Evolutionary conservation across 2,797 vertebrate genomes (phyloP).

Genomic region (Echiichthys vipera): DNA sequence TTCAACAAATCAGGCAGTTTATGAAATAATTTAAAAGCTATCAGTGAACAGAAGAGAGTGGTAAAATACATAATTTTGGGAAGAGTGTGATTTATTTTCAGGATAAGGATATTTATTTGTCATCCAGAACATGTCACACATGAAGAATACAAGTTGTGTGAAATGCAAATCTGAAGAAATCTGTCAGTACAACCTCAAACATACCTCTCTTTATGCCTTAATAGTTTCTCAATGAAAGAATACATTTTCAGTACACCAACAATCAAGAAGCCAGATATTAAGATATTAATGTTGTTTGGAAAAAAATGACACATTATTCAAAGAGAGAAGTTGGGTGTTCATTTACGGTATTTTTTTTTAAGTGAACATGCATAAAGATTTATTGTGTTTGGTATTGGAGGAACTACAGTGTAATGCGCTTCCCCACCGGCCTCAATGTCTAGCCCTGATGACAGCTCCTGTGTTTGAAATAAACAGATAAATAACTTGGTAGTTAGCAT

Average conservation of each 20-base stretch:
- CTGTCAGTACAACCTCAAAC: background rate
- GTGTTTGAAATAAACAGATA: background rate
- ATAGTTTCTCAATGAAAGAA: background rate
- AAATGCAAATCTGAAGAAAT: background rate
- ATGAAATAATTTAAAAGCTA: too few species aligned
- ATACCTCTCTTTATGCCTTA: background rate
- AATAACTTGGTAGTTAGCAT: background rate
- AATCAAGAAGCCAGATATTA: background rate
- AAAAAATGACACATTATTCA: background rate
- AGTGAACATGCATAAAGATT: too few species aligned
- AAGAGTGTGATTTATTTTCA: background rate
- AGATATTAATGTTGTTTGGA: background rate
- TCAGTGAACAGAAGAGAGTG: background rate
- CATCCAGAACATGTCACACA: too few species aligned
- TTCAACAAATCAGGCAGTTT: background rate
- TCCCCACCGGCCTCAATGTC: background rate
- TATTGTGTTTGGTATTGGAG: background rate
- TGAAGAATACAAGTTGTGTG: too few species aligned
- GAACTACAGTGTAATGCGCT: background rate
- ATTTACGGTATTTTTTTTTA: background rate
- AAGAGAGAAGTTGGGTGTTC: background rate
- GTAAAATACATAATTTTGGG: background rate
- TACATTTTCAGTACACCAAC: background rate
- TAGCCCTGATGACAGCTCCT: background rate
- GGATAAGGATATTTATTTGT: too few species aligned